Evolutionary conservation across 2,797 vertebrate genomes (phyloP).

Genomic region (Poeciliopsis infans): DNA sequence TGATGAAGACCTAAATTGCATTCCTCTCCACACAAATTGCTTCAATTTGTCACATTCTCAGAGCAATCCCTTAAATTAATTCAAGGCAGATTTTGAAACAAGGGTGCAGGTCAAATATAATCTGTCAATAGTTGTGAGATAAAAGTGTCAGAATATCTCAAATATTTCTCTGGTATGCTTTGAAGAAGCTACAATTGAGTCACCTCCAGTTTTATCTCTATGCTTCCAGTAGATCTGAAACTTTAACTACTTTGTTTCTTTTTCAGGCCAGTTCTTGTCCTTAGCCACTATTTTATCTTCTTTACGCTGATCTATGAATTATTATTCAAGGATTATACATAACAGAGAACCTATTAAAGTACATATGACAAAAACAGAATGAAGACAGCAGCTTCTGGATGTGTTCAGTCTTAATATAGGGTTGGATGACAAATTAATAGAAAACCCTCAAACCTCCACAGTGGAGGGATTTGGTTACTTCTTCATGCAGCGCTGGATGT

Average conservation of each 20-base stretch:
- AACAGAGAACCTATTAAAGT: slow-evolving; percentile 42
- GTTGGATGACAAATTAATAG: not conserved
- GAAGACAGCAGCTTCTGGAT: not conserved
- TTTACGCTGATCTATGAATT: not conserved
- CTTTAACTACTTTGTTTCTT: not conserved
- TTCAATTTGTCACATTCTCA: slow-evolving; percentile 10
- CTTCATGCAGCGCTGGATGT: not conserved
- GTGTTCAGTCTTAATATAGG: not conserved
- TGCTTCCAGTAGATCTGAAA: not conserved
- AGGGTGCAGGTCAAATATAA: not conserved
- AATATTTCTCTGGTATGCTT: not conserved
- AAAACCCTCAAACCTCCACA: not conserved
- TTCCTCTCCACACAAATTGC: not conserved
- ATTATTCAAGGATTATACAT: slow-evolving; percentile 1
- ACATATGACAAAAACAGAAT: slow-evolving; percentile 43
- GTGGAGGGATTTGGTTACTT: not conserved
- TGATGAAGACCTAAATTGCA: not conserved
- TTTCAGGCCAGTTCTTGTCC: not conserved
- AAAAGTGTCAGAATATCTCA: not conserved
- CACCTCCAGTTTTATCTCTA: not conserved
- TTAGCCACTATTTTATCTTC: not conserved
- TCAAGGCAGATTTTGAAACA: slow-evolving; percentile 29
- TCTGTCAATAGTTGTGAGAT: not conserved
- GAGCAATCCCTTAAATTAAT: slow-evolving; percentile 17
- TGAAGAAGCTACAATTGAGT: not conserved